Evolutionary conservation across 1,140 invertebrate species (phyloP).

Genomic region (Diorhabda carinulata): DNA sequence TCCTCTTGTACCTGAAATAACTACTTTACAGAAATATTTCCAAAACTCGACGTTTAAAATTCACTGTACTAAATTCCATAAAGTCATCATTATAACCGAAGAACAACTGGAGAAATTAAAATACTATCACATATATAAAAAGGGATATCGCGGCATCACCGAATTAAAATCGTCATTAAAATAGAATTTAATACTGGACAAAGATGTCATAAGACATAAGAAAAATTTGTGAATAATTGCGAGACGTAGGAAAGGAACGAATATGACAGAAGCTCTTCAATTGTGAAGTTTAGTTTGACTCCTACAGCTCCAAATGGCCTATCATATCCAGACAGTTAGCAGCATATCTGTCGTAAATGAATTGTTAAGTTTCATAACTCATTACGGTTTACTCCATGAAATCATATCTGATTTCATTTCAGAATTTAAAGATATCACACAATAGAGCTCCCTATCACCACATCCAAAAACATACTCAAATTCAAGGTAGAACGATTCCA

Average conservation of each 20-base stretch:
- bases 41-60: constrained; percentile 26
- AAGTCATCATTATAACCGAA: constrained; percentile 18
- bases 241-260: constrained; percentile 27
- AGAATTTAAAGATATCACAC: not conserved
- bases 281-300: constrained; percentile 22
- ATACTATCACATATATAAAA: no score
- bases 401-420: constrained; percentile 1
- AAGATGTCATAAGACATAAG: constrained; percentile 25
- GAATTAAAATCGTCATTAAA: constrained; percentile 24
- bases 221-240: constrained; percentile 21
- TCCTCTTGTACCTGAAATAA: not conserved
- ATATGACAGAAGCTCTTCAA: constrained; percentile 25
- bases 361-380: constrained; percentile 21
- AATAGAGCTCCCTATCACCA: not conserved
- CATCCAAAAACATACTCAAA: constrained; percentile 27
- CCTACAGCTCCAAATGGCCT: constrained; percentile 14
- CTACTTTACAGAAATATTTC: constrained; percentile 24
- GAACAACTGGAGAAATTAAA: constrained; percentile 20
- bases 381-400: constrained; percentile 27
- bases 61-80: constrained; percentile 18
- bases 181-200: constrained; percentile 26
- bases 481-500: constrained; percentile 27
- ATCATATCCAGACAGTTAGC: constrained; percentile 20
- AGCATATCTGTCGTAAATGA: constrained; percentile 20
- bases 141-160: constrained; percentile 27